Evolutionary conservation across 2,888 invertebrate genomes (phyloP), one percentile per base, ranked within the genome.

Genomic region (Plusia festucae): DNA sequence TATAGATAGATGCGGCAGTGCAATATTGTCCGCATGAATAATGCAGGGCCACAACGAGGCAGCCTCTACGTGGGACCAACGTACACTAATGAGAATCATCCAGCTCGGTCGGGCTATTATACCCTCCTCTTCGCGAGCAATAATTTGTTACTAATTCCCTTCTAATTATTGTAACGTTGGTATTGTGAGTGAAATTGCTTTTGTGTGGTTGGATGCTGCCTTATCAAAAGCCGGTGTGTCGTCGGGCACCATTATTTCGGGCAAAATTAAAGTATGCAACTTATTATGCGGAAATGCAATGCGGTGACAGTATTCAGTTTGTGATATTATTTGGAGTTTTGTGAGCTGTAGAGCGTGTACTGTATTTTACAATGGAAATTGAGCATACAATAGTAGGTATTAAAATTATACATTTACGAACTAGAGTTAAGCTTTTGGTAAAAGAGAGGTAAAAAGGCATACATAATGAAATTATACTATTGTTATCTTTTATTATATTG

Each of bases 1-100:
- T 86, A 87, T 81, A 82, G 84, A 84, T 85, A 86, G 87, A 86
- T 85, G 86, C 85, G 88, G 86, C 83, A 85, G 84, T 90, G 92
- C 92, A 94, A 93, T 93, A 93, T 92, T 91, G 93, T 92, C 89
- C 90, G 88, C 92, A 94, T 94, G 93, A 94, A 94, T 94, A 93
- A 94, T 94, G 93, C 93, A 94, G 89, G 84, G 78, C 85, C 85
- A 85, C 88, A 88, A 88, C 88, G 87, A 88, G 85, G 53, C 85
- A 83, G 80, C 87, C 87, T 87, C 88, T 85, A 82, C 86, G 87
- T 84, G 85, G 84, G 85, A 88, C 88, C 87, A 85, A 78, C 87
- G 86, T 86, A 88, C 91, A 90, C 93, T 93, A 93, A 94, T 94
- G 93, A 93, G 93, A 90, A 88, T 86, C 88, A 89, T 88, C 90